Conservation (phyloP, 2,113 vertebrate genomes). For the Chloroceryle aenea region DNA sequence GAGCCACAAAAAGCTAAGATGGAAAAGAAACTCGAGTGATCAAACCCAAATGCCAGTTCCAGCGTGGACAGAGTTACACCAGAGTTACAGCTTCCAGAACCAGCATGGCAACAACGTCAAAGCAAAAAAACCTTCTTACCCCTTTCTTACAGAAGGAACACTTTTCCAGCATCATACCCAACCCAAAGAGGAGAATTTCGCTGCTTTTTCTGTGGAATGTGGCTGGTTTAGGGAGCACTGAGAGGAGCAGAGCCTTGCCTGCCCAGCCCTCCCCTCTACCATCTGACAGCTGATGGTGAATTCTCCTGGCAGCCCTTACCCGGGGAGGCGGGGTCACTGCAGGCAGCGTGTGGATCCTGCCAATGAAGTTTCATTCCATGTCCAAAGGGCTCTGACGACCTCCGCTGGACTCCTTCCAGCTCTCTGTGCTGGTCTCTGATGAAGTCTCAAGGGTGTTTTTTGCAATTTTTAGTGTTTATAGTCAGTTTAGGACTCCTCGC, state of each 20-base stretch:
- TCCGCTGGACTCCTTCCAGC: neutral
- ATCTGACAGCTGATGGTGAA: neutral
- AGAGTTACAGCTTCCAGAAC: neutral
- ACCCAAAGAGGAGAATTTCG: neutral
- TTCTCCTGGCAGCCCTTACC: neutral
- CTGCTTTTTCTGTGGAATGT: neutral
- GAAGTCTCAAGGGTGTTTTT: neutral
- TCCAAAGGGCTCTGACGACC: neutral
- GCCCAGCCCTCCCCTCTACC: neutral
- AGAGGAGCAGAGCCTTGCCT: neutral
- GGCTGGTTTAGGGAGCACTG: neutral
- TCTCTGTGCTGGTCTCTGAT: neutral
- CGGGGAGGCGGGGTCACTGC: neutral
- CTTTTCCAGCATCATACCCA: neutral
- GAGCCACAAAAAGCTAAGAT: neutral
- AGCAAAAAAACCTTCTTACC: neutral
- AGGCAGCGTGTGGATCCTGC: neutral
- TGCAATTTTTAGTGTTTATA: neutral
- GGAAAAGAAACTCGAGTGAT: neutral
- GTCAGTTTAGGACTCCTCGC: neutral
- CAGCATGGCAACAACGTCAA: accelerated
- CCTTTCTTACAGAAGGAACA: neutral
- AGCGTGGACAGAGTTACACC: accelerated
- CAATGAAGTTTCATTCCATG: neutral
- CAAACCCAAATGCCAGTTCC: neutral